Base-by-base conservation (phyloP, 1,140 invertebrate species). In the Lineus longissimus region DNA sequence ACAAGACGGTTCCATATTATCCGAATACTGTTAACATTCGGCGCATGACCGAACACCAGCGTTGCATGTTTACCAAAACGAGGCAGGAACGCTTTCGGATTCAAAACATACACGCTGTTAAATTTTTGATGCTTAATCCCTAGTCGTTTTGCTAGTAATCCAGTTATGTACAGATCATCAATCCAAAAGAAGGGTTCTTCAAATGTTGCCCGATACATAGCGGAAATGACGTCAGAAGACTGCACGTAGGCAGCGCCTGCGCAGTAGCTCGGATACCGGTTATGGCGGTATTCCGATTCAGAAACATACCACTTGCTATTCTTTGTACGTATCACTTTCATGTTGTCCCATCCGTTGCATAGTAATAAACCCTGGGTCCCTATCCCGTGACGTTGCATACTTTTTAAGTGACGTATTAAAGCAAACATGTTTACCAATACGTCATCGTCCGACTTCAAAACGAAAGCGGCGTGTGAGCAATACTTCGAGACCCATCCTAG, bases 401-500 rank as follows among this genome's bases (percentile, higher is more conserved):
- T 62, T 62, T 55, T 55, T 22, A 73, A 36, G 40, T 67, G 62
- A 4, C 65, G 29, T 64, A 67, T 15, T 19, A 73, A 63, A 13
- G 45, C 36, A 51, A 61, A 68, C 4, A 83, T 64, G 70, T 85
- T 80, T 13, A 85, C 70, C 65, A 83, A 84, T 64, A 82, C 79
- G 67, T 86, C 85, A 63, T 86, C 85, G 66, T 86, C 85, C 4
- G 80, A 78, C 70, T 86, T 86, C 54, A 85, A 71, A 40, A 85
- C 68, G 66, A 73, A 82, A 55, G 25, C 65, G 0, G 88, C 89
- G 67, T 85, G 82, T 65, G 70, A 66, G 76, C 82, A 87, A 79
- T 88, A 85, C 73, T 88, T 87, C 6, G 86, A 84, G 45, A 88
- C 86, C 88, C 91, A 94, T 76, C 91, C 91, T n/a, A 94, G 84